phyloP scores from a whole-genome alignment of 2,888 invertebrate species.

The Oscheius onirici region DNA sequence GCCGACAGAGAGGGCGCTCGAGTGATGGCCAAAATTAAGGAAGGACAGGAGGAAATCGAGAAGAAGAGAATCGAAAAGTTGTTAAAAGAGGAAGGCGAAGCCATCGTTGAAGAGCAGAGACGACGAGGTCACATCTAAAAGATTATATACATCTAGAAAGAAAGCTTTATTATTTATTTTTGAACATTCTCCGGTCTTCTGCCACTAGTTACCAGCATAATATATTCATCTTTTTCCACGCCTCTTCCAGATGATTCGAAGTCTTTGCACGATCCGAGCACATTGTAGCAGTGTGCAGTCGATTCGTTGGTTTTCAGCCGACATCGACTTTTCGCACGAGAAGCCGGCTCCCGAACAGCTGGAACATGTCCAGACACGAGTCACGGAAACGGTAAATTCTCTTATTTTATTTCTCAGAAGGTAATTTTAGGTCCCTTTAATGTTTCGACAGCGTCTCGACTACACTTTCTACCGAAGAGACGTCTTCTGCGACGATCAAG shows the following conservation, averaged over 20 bases:
- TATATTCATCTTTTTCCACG: too few relatives aligned
- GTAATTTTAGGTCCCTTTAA: slow-evolving; percentile 58
- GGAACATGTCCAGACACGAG: slow-evolving; percentile 62
- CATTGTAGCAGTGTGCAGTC: background rate
- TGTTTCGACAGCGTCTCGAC: slow-evolving; percentile 66
- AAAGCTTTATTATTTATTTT: background rate
- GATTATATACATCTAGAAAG: background rate
- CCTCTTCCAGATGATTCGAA: slow-evolving; percentile 17
- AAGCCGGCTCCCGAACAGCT: slow-evolving; percentile 65
- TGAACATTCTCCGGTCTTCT: background rate
- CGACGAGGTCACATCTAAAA: slow-evolving; percentile 20
- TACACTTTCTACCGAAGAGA: slow-evolving; percentile 69
- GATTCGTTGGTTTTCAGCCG: slow-evolving; percentile 1
- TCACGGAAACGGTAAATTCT: slow-evolving; percentile 47
- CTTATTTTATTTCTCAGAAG: slow-evolving; percentile 9
- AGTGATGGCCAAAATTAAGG: slow-evolving; percentile 50
- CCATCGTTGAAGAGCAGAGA: slow-evolving; percentile 25
- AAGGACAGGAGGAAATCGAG: slow-evolving; percentile 41
- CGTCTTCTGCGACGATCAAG: slow-evolving; percentile 67
- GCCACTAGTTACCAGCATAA: too few relatives aligned
- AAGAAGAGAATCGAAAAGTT: slow-evolving; percentile 45
- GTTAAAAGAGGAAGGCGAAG: slow-evolving; percentile 40
- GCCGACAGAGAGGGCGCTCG: slow-evolving; percentile 59
- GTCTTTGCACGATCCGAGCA: background rate
- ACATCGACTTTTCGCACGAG: slow-evolving; percentile 47